Base-by-base conservation (phyloP, 2,888 invertebrate genomes). In the Pedicia rivosa region DNA sequence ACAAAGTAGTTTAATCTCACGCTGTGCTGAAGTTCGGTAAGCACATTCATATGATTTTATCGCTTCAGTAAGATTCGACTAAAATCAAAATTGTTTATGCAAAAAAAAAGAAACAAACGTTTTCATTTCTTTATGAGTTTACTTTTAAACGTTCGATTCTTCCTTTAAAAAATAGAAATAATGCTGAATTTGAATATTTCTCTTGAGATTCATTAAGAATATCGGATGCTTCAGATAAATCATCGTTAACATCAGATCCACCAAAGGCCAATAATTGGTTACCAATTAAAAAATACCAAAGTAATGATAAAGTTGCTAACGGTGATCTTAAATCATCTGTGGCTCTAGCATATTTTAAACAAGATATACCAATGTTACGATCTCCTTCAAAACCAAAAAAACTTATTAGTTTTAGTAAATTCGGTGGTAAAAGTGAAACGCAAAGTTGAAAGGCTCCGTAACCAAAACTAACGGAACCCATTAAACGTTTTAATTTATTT, bases 211-310 rank as follows among this genome's bases (percentile, higher is more conserved):
- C 67, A 37, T 62, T 50, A 42, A 73, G 60, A 19, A 74, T 54
- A 39, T 61, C 52, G 41, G 60, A 58, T 0, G 72, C 69, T 3
- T 62, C 64, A 29, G 63, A 59, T 2, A 70, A 67, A 7, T 74
- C 74, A 13, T 71, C 68, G 46, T 63, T 60, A 3, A 71, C 64
- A 47, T 72, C 69, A 17, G 61, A 62, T 4, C 72, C 74, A 50
- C 77, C 45, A 9, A 74, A 57, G 3, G 71, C 70, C 52, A 74
- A 75, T 50, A 75, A 73, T 25, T 78, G 78, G 37, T 73, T 60
- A 4, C 76, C 70, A 27, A 76, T 72, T 12, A 76, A 75, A 48
- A 76, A 74, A 50, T 76, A 78, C 74, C 77, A 78, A 31, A 78
- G 51, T 31, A 74, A 51, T 2, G 67, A 64, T 43, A 73, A 57